Percentiles rank a stretch among this genome's conserved stretches.
Evolutionary conservation across 1,140 invertebrate genomes (phyloP).

Genomic region (Macrostomum lignano): DNA sequence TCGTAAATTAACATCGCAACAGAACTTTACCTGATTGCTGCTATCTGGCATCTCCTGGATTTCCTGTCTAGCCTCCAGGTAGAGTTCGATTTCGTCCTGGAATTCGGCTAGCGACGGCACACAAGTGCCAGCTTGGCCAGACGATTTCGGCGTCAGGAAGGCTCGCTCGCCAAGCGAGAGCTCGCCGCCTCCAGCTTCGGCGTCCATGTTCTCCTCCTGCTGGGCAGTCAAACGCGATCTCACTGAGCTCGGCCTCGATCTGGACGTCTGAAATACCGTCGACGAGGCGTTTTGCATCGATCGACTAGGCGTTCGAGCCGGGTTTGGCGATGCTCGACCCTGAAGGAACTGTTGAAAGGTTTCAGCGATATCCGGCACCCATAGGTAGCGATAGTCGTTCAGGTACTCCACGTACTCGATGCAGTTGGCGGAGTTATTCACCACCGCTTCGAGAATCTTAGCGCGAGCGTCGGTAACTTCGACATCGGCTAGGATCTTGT

Average conservation of each 20-base stretch:
- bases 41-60: too few relatives aligned
- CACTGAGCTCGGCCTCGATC: neutral
- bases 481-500: too few relatives aligned
- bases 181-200: too few relatives aligned
- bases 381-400: constrained; percentile 20
- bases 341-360: constrained; percentile 21
- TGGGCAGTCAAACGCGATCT: constrained; percentile 2
- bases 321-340: constrained; percentile 17
- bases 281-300: neutral
- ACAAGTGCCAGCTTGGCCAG: constrained; percentile 9
- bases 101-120: constrained; percentile 24
- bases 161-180: too few relatives aligned
- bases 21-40: too few relatives aligned
- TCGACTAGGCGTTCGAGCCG: constrained; percentile 9
- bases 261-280: constrained; percentile 1
- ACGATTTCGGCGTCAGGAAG: constrained; percentile 22
- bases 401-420: constrained; percentile 13
- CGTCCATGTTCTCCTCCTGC: constrained; percentile 9
- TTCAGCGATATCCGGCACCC: constrained; percentile 22
- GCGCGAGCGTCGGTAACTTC: too few relatives aligned
- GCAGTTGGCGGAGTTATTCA: too few relatives aligned
- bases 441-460: too few relatives aligned
- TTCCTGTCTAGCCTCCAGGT: neutral
- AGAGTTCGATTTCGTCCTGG: constrained; percentile 24
- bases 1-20: too few relatives aligned